A percentile compares a stretch with the other conserved stretches of the same genome.
phyloP scores from a whole-genome alignment of 2,797 vertebrate genomes.

The Sebastes vulpes region DNA sequence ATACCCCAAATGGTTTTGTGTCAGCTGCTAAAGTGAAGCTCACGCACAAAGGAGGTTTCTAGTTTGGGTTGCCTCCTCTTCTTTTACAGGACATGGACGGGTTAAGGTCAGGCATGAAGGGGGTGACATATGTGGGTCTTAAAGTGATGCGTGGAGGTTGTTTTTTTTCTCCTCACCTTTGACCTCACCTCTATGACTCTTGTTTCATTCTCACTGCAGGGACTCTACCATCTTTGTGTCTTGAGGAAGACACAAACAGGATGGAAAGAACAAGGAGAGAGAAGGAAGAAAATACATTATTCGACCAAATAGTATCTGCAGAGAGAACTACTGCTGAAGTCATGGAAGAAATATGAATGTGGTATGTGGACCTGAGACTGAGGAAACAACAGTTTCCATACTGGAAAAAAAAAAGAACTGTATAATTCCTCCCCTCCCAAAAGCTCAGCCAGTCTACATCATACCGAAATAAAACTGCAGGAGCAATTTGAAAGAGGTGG shows the following conservation, averaged over 20 bases:
- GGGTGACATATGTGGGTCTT: slow-evolving; percentile 22
- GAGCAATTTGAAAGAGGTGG: slow-evolving; percentile 59
- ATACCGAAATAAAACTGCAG: slow-evolving; percentile 57
- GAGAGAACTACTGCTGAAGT: slow-evolving; percentile 28
- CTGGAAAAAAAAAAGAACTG: slow-evolving; percentile 41
- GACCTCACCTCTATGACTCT: slow-evolving; percentile 61
- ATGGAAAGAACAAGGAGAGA: not conserved
- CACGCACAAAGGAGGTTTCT: not conserved
- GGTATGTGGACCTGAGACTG: slow-evolving; percentile 61
- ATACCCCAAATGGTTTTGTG: not conserved
- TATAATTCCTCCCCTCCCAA: slow-evolving; percentile 58
- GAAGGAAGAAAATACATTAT: not conserved
- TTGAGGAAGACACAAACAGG: not conserved
- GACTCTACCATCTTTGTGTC: not conserved
- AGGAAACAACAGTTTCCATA: slow-evolving; percentile 76
- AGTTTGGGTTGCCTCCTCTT: not conserved
- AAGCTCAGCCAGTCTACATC: slow-evolving; percentile 50
- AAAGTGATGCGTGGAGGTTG: not conserved
- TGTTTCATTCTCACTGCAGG: slow-evolving; percentile 31
- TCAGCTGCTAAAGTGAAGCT: not conserved
- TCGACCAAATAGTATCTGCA: not conserved
- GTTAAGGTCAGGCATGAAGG: slow-evolving; percentile 50
- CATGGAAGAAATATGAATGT: slow-evolving; percentile 47
- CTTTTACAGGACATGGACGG: slow-evolving; percentile 23
- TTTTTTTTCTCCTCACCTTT: slow-evolving; percentile 40